Percentiles rank a stretch among this genome's conserved stretches.
Conservation (phyloP, 2,888 invertebrate species). For the Seira musarum region DNA sequence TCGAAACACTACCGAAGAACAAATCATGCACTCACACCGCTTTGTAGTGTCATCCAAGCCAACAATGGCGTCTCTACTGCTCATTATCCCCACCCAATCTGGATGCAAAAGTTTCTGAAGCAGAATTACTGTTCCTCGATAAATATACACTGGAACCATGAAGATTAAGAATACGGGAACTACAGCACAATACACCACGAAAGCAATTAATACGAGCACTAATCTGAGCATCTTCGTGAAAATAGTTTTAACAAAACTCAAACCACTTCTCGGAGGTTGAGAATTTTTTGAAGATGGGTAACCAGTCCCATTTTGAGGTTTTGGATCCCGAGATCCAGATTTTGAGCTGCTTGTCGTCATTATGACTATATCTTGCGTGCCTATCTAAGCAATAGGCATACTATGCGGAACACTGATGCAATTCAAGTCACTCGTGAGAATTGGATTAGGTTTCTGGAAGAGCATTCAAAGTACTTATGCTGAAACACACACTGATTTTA, state of each 20-base stretch:
- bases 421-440: no score
- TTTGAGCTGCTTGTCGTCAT: slow-evolving; percentile 15
- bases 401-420: no score
- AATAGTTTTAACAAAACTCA: background rate
- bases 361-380: no score
- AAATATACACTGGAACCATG: slow-evolving; percentile 37
- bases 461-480: no score
- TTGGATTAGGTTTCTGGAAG: no score
- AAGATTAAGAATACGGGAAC: slow-evolving; percentile 28
- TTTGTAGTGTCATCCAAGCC: slow-evolving; percentile 61
- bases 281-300: background rate
- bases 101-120: slow-evolving; percentile 49
- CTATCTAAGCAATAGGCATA: no score
- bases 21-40: slow-evolving; percentile 46
- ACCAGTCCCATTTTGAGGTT: no score
- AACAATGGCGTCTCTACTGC: slow-evolving; percentile 60
- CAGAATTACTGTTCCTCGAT: slow-evolving; percentile 51
- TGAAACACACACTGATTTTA: no score
- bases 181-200: slow-evolving; percentile 24
- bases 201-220: slow-evolving; percentile 27
- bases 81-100: slow-evolving; percentile 60
- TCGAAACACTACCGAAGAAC: slow-evolving; percentile 34
- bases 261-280: background rate
- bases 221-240: slow-evolving; percentile 14
- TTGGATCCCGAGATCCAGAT: slow-evolving; percentile 7